These are phyloP conservation scores for Dermatemys mawii DNA, from an alignment of 2,113 vertebrate species.

Conservation along the genomic window DNA sequence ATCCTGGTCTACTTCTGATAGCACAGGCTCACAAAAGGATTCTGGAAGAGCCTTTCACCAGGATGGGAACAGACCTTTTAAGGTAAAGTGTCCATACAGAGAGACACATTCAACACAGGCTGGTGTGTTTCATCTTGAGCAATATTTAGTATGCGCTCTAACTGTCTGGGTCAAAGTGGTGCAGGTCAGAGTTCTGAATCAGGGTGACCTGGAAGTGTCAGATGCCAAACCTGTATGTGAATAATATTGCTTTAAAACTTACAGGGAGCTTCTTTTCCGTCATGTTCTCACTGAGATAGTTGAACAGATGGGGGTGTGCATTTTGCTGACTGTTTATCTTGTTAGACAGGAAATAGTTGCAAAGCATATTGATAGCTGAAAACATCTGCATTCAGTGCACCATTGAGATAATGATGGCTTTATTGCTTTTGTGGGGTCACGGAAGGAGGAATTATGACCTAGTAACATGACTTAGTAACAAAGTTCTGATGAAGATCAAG, in stretches of 20 bases:
- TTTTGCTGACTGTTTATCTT: constrained; percentile 10
- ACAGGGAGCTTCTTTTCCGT: not conserved
- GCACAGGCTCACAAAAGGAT: not conserved
- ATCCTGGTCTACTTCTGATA: not conserved
- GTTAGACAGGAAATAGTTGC: constrained; percentile 26
- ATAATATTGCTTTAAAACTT: not conserved
- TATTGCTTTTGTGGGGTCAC: constrained; percentile 25
- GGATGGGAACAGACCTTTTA: not conserved
- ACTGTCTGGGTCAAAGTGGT: not conserved
- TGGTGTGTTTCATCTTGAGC: constrained; percentile 7
- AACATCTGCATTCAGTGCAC: not conserved
- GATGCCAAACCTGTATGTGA: not conserved
- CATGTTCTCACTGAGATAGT: not conserved
- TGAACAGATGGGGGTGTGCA: not conserved
- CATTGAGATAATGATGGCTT: not conserved
- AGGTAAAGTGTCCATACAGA: not conserved
- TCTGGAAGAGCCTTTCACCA: not conserved
- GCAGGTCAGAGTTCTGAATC: rapidly evolving
- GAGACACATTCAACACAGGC: rapidly evolving
- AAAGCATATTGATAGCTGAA: constrained; percentile 25
- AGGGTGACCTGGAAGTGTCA: rapidly evolving
- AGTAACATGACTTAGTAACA: not conserved
- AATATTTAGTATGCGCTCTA: not conserved
- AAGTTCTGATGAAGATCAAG: too few relatives aligned
- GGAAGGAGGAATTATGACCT: not conserved